Evolutionary conservation across 2,797 vertebrate genomes (phyloP), one percentile per base, ranked within the genome.

Genomic region (Aythya fuligula): DNA sequence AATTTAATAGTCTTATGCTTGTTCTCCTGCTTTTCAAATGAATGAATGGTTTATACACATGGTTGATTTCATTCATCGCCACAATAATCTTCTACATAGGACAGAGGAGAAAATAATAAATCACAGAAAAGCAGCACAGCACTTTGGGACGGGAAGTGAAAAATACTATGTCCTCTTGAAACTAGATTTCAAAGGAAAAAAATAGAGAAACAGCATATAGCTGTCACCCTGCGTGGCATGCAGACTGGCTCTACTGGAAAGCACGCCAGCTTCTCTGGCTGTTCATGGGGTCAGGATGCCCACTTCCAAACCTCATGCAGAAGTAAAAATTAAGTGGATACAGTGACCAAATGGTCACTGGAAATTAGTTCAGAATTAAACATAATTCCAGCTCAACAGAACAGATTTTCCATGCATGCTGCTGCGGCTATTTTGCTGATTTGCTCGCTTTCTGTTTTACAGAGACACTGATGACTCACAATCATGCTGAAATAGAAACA

Each of bases 341-440:
- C n/a, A 36, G 30, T 3, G 11, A 8, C 15, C 38, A 34, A 36
- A 41, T 2, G 1, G 11, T 6, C 17, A 18, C 38, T 20, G 16
- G 75, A 17, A 51, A 61, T 49, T 2, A 43, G 36, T 27, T n/a
- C 4, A 2, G 60, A 41, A 54, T 60, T 6, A 9, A 34, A 15
- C 15, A 4, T 7, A 5, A 16, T 18, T 47, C 27, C 7, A 19
- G 65, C 27, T 13, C 13, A 2, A 12, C 32, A 28, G 25, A 47
- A 38, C 1, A 0, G 0, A 0, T 9, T 76, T 62, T 38, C 36
- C 34, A 12, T 0, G 15, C 5, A 3, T 1, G 4, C 9, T 13
- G 36, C 38, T 20, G 4, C 28, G 24, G 53, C 53, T 1, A 1
- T 13, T 69, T 38, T 7, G 22, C 32, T 10, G 13, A 4, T 61